Percentiles rank a stretch among this genome's conserved stretches.
These are phyloP conservation scores for Chamaea fasciata DNA, from an alignment of 2,113 vertebrate genomes.

Conservation along the genomic window DNA sequence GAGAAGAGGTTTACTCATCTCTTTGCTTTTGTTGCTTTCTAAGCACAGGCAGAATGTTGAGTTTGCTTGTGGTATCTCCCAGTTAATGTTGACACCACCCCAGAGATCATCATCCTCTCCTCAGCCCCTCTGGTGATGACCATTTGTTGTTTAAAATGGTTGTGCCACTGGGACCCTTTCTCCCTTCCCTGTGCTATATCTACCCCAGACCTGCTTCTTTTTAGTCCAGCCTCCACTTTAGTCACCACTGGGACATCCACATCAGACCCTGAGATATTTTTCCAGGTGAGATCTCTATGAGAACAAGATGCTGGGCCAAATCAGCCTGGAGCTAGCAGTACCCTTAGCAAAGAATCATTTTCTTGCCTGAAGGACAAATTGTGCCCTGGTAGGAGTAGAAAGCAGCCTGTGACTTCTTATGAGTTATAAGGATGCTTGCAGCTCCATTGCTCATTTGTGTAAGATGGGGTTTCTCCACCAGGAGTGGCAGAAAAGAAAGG, in stretches of 20 bases:
- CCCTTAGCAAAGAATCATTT: neutral
- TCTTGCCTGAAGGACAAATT: neutral
- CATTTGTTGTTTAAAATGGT: neutral
- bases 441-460: neutral
- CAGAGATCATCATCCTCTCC: neutral
- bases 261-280: neutral
- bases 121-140: neutral
- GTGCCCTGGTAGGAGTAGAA: neutral
- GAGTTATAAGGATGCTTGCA: neutral
- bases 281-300: neutral
- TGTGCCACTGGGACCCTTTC: neutral
- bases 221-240: neutral
- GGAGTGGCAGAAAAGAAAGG: neutral
- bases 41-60: neutral
- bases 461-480: neutral
- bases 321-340: neutral
- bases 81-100: neutral
- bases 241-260: neutral
- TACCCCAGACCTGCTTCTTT: neutral
- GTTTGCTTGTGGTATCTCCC: rapidly evolving
- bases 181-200: neutral
- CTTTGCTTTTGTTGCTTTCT: neutral
- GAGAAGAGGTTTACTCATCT: neutral
- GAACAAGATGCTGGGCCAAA: neutral
- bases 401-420: neutral